Evolutionary conservation across 2,888 invertebrate species (phyloP), one percentile per base, ranked within the genome.

Genomic region (Cantharis rufa): DNA sequence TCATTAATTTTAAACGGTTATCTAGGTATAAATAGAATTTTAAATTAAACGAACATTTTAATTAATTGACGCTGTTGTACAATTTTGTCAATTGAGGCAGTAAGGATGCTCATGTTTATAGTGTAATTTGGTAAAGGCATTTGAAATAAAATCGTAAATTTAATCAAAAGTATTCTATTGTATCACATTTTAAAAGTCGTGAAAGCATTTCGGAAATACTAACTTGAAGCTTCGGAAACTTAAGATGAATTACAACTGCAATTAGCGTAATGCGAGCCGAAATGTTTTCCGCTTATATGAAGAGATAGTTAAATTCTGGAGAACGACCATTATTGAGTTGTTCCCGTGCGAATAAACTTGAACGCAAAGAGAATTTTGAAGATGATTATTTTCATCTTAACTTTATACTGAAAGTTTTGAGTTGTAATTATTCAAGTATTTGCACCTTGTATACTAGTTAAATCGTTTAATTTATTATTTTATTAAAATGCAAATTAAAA

Each of bases 281-380:
- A 75, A 71, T 71, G 75, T 61, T 71, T 68, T 66, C 68, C 66
- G 75, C 70, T 75, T 75, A 75, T 75, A 69, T 27, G 69, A 70
- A 69, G 27, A 69, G 68, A 75, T 74, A 74, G 74, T 74, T 74
- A 75, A 71, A 75, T 48, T 75, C 48, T 32, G 62, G 71, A 61
- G 75, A 66, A 74, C 70, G 75, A 71, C 71, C 75, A 70, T 75
- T 75, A 75, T 75, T 71, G 75, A 75, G 75, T 75, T 75, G 75
- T 75, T 71, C 75, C 75, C 75, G 70, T 48, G 75, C 61, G 75
- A 15, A 66, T 75, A 68, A 75, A 69, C 69, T 69, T 62, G 21
- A 73, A 75, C 71, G 75, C 48, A 66, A 28, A 64, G 66, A 74
- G 69, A 75, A 75, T 71, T 68, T 32, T 28, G 28, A 70, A 16